phyloP scores from a whole-genome alignment of 2,797 vertebrate genomes.

The Galago senegalensis region DNA sequence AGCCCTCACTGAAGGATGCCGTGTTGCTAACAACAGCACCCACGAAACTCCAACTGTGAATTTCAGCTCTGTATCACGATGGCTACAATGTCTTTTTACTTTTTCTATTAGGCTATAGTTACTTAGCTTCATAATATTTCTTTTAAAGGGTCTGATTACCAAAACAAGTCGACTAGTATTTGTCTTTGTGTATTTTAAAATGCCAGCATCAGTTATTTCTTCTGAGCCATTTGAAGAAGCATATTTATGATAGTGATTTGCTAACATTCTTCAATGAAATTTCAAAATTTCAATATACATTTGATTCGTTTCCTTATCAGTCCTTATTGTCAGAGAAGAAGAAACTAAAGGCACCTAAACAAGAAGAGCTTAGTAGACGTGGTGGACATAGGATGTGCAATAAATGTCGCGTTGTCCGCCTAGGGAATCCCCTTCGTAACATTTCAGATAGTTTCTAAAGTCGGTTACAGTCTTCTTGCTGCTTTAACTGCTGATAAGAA shows the following conservation, averaged over 20 bases:
- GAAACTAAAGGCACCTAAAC: background rate
- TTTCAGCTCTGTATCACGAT: background rate
- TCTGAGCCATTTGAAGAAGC: conserved; percentile 39
- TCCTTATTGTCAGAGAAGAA: conserved; percentile 67
- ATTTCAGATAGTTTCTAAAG: conserved; percentile 17
- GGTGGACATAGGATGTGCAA: background rate
- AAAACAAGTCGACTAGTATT: conserved; percentile 13
- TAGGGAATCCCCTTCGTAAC: conserved; percentile 26
- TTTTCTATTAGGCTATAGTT: background rate
- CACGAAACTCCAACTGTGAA: background rate
- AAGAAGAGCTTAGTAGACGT: background rate
- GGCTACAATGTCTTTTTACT: background rate
- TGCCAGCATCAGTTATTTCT: background rate
- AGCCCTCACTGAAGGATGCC: background rate
- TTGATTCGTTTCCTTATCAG: conserved; percentile 69
- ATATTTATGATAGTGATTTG: conserved; percentile 68
- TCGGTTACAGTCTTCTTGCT: conserved; percentile 30
- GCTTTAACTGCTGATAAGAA: conserved; percentile 34
- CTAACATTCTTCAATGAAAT: conserved; percentile 46
- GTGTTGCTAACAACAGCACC: background rate
- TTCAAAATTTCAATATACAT: conserved; percentile 60
- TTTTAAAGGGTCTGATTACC: conserved; percentile 1
- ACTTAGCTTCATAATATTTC: background rate
- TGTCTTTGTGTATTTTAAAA: conserved; percentile 24
- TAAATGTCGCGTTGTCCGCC: conserved; percentile 10